Evolutionary conservation across 2,113 vertebrate genomes (phyloP).

Genomic region (Hyla sarda): DNA sequence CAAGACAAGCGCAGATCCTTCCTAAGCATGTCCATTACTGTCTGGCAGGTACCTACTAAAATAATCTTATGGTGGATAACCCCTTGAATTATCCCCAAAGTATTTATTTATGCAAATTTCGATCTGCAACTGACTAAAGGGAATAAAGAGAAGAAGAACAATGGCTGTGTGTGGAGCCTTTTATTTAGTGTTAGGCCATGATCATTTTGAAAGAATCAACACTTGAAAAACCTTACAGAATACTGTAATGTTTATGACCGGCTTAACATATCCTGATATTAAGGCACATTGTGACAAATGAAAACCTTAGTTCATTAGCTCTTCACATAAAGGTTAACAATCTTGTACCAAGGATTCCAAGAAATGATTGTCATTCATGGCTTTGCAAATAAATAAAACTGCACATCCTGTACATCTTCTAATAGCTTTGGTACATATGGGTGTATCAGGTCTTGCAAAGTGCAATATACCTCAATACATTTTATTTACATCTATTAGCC

Average conservation of each 20-base stretch:
- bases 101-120: no score
- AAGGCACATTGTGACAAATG: not conserved
- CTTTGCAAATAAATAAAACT: not conserved
- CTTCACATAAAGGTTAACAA: not conserved
- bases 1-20: no score
- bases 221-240: no score
- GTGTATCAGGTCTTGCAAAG: conserved; percentile 1
- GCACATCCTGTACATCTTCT: conserved; percentile 19
- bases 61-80: no score
- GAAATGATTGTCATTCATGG: not conserved
- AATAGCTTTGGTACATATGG: not conserved
- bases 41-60: no score
- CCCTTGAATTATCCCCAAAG: no score
- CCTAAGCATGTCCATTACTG: no score
- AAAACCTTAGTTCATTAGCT: not conserved
- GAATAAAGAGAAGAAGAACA: no score
- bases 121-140: no score
- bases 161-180: no score
- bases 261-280: not conserved
- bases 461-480: not conserved
- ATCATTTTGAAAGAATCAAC: no score
- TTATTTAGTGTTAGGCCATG: no score
- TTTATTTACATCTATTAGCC: conserved; percentile 34
- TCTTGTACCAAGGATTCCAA: not conserved
- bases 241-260: not conserved